A percentile compares a stretch with the other conserved stretches of the same genome.
These are phyloP conservation scores for Pseudorasbora parva DNA, from an alignment of 2,113 vertebrate genomes.

Conservation along the genomic window DNA sequence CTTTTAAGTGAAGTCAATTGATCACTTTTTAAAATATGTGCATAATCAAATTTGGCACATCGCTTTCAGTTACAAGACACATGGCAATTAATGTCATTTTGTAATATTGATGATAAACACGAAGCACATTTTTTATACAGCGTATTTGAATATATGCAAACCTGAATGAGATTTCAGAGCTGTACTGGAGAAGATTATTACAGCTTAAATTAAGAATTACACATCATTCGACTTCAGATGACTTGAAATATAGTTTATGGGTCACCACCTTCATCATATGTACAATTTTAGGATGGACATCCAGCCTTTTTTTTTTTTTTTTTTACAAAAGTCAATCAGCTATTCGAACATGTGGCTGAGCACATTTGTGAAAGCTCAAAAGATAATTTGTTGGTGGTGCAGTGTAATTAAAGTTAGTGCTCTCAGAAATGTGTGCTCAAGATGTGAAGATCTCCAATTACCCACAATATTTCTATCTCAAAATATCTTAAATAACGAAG, in stretches of 20 bases:
- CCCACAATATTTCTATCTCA: not conserved
- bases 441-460: conserved; percentile 10
- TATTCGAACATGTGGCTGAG: not conserved
- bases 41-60: not conserved
- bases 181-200: not conserved
- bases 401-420: not conserved
- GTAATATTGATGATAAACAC: no score
- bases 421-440: not conserved
- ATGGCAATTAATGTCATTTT: not conserved
- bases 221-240: not conserved
- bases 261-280: not conserved
- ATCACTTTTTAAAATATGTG: not conserved
- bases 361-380: not conserved
- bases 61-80: not conserved
- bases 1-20: no score
- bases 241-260: not conserved
- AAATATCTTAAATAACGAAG: not conserved
- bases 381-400: not conserved
- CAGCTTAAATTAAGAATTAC: not conserved
- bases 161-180: not conserved
- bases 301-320: not conserved
- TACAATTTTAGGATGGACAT: not conserved
- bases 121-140: no score
- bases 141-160: not conserved
- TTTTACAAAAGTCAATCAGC: not conserved